phyloP scores from a whole-genome alignment of 1,140 invertebrate genomes.

The Latrodectus geometricus region DNA sequence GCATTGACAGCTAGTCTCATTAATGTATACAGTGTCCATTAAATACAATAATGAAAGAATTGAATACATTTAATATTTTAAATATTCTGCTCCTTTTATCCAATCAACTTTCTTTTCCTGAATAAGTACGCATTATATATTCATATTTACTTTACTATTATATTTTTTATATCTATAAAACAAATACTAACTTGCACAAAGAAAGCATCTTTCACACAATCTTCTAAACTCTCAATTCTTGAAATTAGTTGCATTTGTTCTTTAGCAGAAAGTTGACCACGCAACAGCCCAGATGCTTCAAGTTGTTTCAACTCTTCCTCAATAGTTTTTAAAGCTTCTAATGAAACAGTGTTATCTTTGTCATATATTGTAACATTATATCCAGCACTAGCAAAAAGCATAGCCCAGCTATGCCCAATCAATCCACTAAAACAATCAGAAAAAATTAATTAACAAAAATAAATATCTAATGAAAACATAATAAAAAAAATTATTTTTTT shows the following conservation, averaged over 20 bases:
- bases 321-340: slow-evolving; percentile 78
- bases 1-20: too few species aligned
- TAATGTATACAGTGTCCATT: background rate
- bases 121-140: too few species aligned
- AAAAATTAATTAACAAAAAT: background rate
- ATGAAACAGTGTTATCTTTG: slow-evolving; percentile 80
- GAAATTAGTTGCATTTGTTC: slow-evolving; percentile 83
- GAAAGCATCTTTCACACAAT: slow-evolving; percentile 67
- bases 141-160: background rate
- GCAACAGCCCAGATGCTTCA: slow-evolving; percentile 78
- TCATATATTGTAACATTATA: slow-evolving; percentile 90
- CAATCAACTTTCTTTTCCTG: too few species aligned
- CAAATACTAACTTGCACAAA: slow-evolving; percentile 74
- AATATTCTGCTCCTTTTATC: background rate
- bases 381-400: slow-evolving; percentile 93
- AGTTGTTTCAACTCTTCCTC: slow-evolving; percentile 79
- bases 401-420: slow-evolving; percentile 94
- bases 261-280: slow-evolving; percentile 79
- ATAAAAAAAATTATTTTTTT: too few species aligned
- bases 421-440: slow-evolving; percentile 77
- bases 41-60: background rate
- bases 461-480: too few species aligned
- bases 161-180: background rate
- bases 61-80: too few species aligned
- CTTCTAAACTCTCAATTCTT: slow-evolving; percentile 65